Percentiles rank a stretch among this genome's conserved stretches.
phyloP scores from a whole-genome alignment of 1,140 invertebrate species.

The Ceratosolen fusciceps region DNA sequence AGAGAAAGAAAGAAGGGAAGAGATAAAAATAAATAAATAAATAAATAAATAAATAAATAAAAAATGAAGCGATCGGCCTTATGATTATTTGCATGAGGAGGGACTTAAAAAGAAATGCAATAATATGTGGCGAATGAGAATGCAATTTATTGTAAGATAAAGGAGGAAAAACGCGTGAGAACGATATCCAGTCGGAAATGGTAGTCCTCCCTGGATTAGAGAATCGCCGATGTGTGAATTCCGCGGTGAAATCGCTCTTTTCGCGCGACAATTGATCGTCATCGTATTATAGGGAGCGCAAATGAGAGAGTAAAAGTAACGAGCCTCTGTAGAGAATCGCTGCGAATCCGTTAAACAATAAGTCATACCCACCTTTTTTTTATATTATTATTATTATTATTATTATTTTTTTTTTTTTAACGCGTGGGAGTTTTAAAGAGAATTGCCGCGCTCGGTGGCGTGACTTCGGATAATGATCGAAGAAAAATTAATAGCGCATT shows the following conservation, averaged over 20 bases:
- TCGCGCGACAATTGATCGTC: neutral
- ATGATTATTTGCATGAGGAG: too few relatives aligned
- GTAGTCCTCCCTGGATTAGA: neutral
- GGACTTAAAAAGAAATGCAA: neutral
- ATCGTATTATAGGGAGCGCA: neutral
- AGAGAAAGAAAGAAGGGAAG: too few relatives aligned
- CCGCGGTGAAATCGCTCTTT: neutral
- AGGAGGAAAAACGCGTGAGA: neutral
- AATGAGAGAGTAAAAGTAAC: slow-evolving; percentile 12
- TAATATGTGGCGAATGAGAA: neutral
- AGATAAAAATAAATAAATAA: too few relatives aligned
- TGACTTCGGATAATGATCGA: neutral
- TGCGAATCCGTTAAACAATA: neutral
- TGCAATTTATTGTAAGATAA: neutral
- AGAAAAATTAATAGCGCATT: neutral
- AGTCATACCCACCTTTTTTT: too few relatives aligned
- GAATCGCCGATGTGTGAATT: neutral
- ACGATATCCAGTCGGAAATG: neutral
- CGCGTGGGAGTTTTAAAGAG: neutral
- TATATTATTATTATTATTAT: too few relatives aligned
- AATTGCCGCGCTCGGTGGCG: neutral
- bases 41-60: too few relatives aligned
- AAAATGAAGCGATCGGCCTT: too few relatives aligned
- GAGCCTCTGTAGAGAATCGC: neutral
- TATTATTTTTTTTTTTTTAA: too few relatives aligned